Evolutionary conservation across 2,797 vertebrate genomes (phyloP), one percentile per base, ranked within the genome.

Genomic region (Enoplosus armatus): DNA sequence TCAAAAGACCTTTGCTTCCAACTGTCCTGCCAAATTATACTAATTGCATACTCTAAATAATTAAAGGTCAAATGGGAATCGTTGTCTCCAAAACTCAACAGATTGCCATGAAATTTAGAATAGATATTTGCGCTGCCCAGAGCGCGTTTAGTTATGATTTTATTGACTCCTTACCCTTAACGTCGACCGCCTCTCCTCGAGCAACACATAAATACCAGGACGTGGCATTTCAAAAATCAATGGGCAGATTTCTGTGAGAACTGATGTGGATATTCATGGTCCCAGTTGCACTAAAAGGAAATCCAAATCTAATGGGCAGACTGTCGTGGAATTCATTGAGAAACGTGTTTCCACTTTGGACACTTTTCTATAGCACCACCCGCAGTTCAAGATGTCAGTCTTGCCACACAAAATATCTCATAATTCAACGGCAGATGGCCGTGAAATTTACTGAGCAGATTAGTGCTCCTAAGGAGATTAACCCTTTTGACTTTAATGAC

Each of bases 401-500:
- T 29, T 2, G 59, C 68, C 68, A 53, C 35, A 54, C 37, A 54
- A 75, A 62, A 73, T 6, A 22, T 48, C 16, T 59, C 26, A 59
- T 48, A 26, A 67, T 41, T 77, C 50, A 75, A 71, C n/a, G 53
- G 48, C 58, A 45, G 51, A 20, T 18, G 0, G 15, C 72, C 55
- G 53, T 73, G 70, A 87, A 80, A 59, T 70, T 29, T 35, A 64
- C 58, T n/a, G 56, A 72, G 79, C 53, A 55, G 51, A 77, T 82
- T 86, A 82, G 59, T 22, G 50, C 66, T 79, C 65, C 71, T 54
- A 0, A 2, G 47, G 55, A 79, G 81, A 83, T 87, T 67, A 80
- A 82, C 77, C 73, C 72, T 61, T 82, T 67, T 69, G 66, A 72
- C 85, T 80, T 53, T 73, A 83, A 86, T 75, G 78, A 82, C 77